Base-by-base conservation (phyloP, 2,888 invertebrate genomes). In the Hetaerina titia region DNA sequence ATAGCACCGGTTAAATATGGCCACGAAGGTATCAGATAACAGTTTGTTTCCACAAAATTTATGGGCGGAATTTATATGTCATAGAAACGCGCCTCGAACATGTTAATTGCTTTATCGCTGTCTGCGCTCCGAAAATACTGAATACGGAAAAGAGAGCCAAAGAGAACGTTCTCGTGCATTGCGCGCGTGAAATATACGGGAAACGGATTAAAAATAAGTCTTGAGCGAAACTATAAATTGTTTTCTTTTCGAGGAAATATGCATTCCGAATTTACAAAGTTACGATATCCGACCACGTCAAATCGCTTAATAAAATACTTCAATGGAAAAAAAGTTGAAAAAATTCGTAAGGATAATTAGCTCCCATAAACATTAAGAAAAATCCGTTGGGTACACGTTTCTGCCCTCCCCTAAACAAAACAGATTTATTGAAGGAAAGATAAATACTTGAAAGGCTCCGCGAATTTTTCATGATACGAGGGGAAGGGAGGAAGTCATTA, bases 381-480 rank as follows among this genome's bases (percentile, higher is more conserved):
- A 90, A 25, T 25, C 64, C 90, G 90, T 69, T 45, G 45, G 31
- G 64, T 64, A 64, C 64, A 22, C 45, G 17, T 90, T 22, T 69
- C 63, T 64, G 7, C 22, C 6, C 64, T 31, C 89, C 31, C 9
- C 81, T 31, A 11, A 31, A 81, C 25, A 81, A 31, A 31, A 64
- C 63, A 64, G 45, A 90, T 90, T 90, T 90, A 90, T 69, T 17
- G 64, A 22, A 90, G 58, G 64, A 25, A 69, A 56, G 92, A 92
- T 69, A 74, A 92, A 15, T n/a, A 74, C 57, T 74, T 74, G 56
- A 11, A 92, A 92, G 57, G 56, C 69, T 45, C 22, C 31, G 17
- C 31, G 63, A 92, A 92, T 56, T 57, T 57, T 92, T 45, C 69
- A 11, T 22, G 56, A 22, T 19, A 22, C 31, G 90, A 63, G 31